Base-by-base conservation (phyloP, 2,113 vertebrate genomes). In the Dasyprocta punctata region DNA sequence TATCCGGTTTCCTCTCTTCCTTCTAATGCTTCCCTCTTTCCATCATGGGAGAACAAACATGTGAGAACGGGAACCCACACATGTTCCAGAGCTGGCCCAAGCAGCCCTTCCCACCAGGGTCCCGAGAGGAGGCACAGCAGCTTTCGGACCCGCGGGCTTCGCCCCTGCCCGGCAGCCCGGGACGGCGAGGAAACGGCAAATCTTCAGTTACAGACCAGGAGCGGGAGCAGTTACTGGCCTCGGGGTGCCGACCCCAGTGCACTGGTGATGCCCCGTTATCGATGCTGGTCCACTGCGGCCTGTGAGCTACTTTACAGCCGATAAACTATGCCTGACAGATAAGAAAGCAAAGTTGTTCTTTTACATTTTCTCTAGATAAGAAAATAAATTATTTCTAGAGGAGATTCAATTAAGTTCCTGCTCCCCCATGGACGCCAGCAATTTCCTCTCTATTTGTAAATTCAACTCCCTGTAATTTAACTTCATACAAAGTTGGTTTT, bases 221-320 rank as follows among this genome's bases (percentile, higher is more conserved):
- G 63, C 28, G 0, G 1, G 19, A 33, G 13, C 49, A 28, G 60
- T 6, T 16, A 17, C 19, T 5, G 16, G 26, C 47, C 49, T 36
- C 10, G 5, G 77, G 54, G n/a, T 44, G n/a, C n/a, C 6, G 16
- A 69, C 26, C 14, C 33, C 3, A 19, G 78, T 26, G 9, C 38
- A 36, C 28, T 24, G 49, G 11, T 0, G 1, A n/a, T n/a, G 16
- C 14, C 75, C 36, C 3, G 47, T 56, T 16, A 33, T 36, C 19
- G 6, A 44, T n/a, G 16, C 3, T n/a, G 36, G 1, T 0, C 13
- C 1, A 17, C 33, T 6, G 11, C 13, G 41, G 20, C n/a, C 80
- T 84, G 47, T 28, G 52, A n/a, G 90, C 63, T 60, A 22, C 30
- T 82, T 65, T 6, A 38, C n/a, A 44, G 52, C 49, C 61, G 38